A percentile compares a stretch with the other conserved stretches of the same genome.
Conservation (phyloP, 2,113 vertebrate genomes). For the Heteronetta atricapilla region DNA sequence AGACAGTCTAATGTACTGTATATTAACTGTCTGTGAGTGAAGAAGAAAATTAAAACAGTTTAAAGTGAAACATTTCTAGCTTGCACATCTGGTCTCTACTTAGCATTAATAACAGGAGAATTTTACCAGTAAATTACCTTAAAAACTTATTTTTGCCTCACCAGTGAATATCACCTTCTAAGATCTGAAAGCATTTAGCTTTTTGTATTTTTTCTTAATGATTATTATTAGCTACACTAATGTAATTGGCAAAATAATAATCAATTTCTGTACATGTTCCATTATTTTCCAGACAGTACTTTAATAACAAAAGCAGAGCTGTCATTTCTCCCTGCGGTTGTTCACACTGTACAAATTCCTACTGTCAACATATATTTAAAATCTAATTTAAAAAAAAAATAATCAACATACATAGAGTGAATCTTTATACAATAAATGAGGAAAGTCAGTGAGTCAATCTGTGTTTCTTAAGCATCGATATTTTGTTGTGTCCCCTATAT, state of each 20-base stretch:
- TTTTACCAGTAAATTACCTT: conserved; percentile 55
- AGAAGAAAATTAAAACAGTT: conserved; percentile 17
- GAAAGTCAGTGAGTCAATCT: conserved; percentile 62
- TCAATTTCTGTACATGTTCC: conserved; percentile 68
- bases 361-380: conserved; percentile 80
- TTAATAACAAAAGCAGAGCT: conserved; percentile 77
- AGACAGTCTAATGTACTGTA: background rate
- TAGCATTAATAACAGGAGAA: conserved; percentile 52
- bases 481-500: conserved; percentile 9
- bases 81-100: background rate
- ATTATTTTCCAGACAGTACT: conserved; percentile 76
- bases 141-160: conserved; percentile 26
- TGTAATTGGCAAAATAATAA: conserved; percentile 76
- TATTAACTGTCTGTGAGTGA: background rate
- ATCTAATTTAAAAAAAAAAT: conserved; percentile 70
- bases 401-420: conserved; percentile 27
- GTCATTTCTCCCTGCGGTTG: conserved; percentile 70
- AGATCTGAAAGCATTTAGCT: conserved; percentile 42
- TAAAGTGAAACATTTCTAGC: conserved; percentile 1
- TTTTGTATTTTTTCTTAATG: conserved; percentile 49
- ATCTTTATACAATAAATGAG: conserved; percentile 56
- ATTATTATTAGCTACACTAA: conserved; percentile 72
- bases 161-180: conserved; percentile 47
- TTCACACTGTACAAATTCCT: conserved; percentile 67
- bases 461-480: conserved; percentile 16